Evolutionary conservation across 2,113 vertebrate genomes (phyloP), one percentile per base, ranked within the genome.

Genomic region (Rhea pennata): DNA sequence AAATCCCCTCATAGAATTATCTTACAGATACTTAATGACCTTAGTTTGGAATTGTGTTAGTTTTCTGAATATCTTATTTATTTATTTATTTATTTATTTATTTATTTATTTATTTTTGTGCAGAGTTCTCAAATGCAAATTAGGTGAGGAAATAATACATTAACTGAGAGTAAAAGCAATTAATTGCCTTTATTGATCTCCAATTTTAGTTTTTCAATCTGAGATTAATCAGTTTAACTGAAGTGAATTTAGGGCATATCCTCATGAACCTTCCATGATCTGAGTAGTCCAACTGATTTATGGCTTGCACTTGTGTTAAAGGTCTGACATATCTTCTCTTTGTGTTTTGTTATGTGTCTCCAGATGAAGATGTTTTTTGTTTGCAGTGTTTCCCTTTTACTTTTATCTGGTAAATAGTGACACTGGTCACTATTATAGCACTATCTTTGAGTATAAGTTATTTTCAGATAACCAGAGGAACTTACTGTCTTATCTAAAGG

Each of bases 391-490:
- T 85, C 31, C 27, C n/a, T 74, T 93, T 72, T 50, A 44, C 17
- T 9, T 72, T 93, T 88, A 61, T 85, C 67, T 80, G 33, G 84
- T 48, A 95, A 77, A 73, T 42, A 91, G 48, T 84, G 61, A 46
- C 59, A 58, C 66, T 73, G 48, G 16, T 39, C 66, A 48, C 31
- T 59, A 58, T 58, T 31, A 58, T 42, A 39, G 19, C 58, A 19
- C 39, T 69, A 58, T 51, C 78, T 75, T 79, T 3, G 44, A 33
- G 61, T 71, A 59, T 53, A 87, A 66, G 23, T 59, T 90, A 53
- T 84, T 91, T 87, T 87, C 83, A 88, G 71, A 64, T 48, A 88
- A 72, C 46, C 2, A 10, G 64, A 97, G 50, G 88, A 93, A 93
- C 96, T 95, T 82, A 36, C 7, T 87, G 15, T 82, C 87, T 80